Evolutionary conservation across 2,888 invertebrate genomes (phyloP), one percentile per base, ranked within the genome.

Genomic region (Trachelus troglodyta): DNA sequence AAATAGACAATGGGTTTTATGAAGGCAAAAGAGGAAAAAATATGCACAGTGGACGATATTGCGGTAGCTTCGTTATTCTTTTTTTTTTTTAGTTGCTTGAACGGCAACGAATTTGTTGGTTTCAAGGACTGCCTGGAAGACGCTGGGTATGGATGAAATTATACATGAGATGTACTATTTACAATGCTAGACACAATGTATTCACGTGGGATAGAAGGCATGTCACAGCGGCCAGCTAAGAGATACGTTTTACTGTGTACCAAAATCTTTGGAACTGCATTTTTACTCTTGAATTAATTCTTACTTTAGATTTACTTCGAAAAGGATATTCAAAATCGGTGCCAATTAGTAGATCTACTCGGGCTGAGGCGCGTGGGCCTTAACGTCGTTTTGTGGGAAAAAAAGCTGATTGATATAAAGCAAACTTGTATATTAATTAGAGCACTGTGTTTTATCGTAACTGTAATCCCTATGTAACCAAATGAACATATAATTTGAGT

Each of bases 401-500:
- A 56, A 15, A 56, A 2, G 15, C 23, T 56, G 9, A 56, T 56
- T 31, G 71, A 71, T 12, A 33, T 30, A 71, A 71, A 33, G 15
- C 30, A 34, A 71, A 15, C 71, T 76, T 76, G 40, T 78, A 78
- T 73, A 76, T 76, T 76, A 73, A 71, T 71, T 78, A 75, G 75
- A 76, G 76, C 78, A 78, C 78, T 78, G 78, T 78, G 78, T 78
- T 78, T 56, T 76, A 76, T 75, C 73, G 40, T 78, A 78, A 78
- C 75, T 75, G 71, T 78, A 76, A 78, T 78, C 73, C 68, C 34
- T 73, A 73, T 73, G 75, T 78, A 75, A 78, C 71, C 34, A 73
- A 78, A 73, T 35, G 73, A 71, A 71, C 31, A 33, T 71, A 71
- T 31, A 31, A 71, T 31, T 71, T 71, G 71, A 71, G 31, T 71